A percentile compares a stretch with the other conserved stretches of the same genome.
Evolutionary conservation across 2,113 vertebrate species (phyloP).

Genomic region (Conger conger): DNA sequence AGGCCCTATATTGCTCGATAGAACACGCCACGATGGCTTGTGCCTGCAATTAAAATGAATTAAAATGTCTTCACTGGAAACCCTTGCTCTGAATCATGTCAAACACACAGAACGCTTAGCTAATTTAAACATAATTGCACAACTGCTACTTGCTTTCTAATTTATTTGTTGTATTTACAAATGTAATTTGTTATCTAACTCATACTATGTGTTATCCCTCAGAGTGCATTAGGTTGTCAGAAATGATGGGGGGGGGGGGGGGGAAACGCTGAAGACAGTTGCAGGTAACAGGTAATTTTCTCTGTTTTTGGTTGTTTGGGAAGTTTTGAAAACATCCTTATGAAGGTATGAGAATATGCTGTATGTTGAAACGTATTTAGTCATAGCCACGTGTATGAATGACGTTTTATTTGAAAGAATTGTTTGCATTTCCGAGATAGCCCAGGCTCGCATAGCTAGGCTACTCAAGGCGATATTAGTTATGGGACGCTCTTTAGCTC

Average conservation of each 20-base stretch:
- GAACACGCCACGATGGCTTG: background rate
- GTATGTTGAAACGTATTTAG: background rate
- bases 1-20: background rate
- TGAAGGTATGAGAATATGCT: background rate
- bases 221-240: no score
- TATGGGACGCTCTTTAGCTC: background rate
- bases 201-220: background rate
- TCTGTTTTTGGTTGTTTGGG: no score
- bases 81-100: background rate
- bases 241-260: no score
- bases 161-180: background rate
- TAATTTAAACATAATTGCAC: background rate
- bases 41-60: background rate
- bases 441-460: background rate
- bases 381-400: background rate
- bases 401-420: background rate
- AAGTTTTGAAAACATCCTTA: no score
- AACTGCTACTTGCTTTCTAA: background rate
- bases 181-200: background rate
- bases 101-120: background rate
- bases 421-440: background rate
- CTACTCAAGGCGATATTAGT: background rate
- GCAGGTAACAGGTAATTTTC: no score
- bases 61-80: background rate
- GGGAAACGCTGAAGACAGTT: no score